Base-by-base conservation (phyloP, 1,140 invertebrate species). In the Drosophila pachea region DNA sequence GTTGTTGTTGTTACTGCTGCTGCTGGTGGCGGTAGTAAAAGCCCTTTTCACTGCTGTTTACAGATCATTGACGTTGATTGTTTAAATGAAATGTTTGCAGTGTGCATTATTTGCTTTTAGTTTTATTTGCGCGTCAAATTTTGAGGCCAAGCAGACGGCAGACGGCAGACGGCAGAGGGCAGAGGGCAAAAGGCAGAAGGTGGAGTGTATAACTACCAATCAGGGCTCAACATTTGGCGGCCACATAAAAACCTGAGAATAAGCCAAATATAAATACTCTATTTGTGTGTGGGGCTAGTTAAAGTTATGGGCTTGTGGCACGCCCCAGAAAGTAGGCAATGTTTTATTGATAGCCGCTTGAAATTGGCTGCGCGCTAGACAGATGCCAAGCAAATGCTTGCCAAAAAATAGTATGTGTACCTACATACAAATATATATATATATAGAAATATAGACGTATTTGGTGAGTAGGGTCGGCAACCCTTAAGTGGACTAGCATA, bases 51-150 rank as follows among this genome's bases (percentile, higher is more conserved):
- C 82, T 86, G 77, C 78, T 86, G 77, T 86, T 86, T 86, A 86
- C 81, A 86, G 81, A 86, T 86, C 81, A 86, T 86, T 86, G 81
- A 86, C 82, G 82, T 86, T 86, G 81, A 86, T 86, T 86, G 81
- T 86, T 86, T 86, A 86, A 86, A 86, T 86, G 82, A 86, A 86
- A 86, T 86, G 81, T 86, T 86, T 86, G 76, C 81, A 29, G 67
- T 78, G 72, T 86, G 76, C 81, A 84, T 76, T 84, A 76, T 86
- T 84, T 86, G 76, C 74, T 69, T 81, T 76, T 71, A 64, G 55
- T 76, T 76, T 72, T 77, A 76, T 84, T 78, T 84, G 56, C 66
- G 47, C 68, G 63, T 65, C 68, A 62, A 78, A 76, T 65, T 61
- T 64, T 47, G 36, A 61, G 62, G 68, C 61, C 70, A 55, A 31